Percentiles rank a stretch among this genome's conserved stretches.
Evolutionary conservation across 2,888 invertebrate species (phyloP).

Genomic region (Brachycybe producta): DNA sequence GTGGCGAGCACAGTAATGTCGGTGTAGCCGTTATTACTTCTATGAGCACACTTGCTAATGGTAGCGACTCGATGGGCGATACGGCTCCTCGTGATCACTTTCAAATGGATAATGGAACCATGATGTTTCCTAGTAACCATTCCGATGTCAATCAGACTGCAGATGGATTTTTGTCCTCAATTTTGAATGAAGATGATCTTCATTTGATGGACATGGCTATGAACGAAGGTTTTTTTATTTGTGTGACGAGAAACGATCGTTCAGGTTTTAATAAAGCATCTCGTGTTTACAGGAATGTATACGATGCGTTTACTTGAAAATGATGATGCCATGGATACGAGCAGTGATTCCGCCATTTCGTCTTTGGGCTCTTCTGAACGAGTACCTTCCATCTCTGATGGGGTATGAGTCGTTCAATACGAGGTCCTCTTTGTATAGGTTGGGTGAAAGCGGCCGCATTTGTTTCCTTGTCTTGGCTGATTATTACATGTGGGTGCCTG

Average conservation of each 20-base stretch:
- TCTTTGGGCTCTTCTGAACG: conserved; percentile 78
- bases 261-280: conserved; percentile 3
- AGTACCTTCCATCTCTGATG: conserved; percentile 70
- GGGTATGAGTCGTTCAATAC: conserved; percentile 21
- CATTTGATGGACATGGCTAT: conserved; percentile 71
- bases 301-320: conserved; percentile 65
- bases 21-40: conserved; percentile 48
- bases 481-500: too few species aligned
- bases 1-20: conserved; percentile 32
- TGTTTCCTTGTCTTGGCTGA: too few species aligned
- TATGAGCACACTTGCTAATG: conserved; percentile 58
- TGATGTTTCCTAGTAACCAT: conserved; percentile 51
- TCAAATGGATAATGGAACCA: conserved; percentile 43
- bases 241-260: conserved; percentile 6
- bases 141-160: conserved; percentile 25
- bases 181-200: conserved; percentile 74
- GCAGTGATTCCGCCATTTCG: conserved; percentile 81
- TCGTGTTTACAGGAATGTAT: conserved; percentile 53
- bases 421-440: background rate
- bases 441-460: too few species aligned
- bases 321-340: conserved; percentile 56
- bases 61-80: conserved; percentile 51
- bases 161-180: conserved; percentile 75
- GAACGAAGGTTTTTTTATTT: conserved; percentile 31
- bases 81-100: conserved; percentile 50